Evolutionary conservation across 2,888 invertebrate genomes (phyloP), one percentile per base, ranked within the genome.

Genomic region (Sinohyriopsis cumingii): DNA sequence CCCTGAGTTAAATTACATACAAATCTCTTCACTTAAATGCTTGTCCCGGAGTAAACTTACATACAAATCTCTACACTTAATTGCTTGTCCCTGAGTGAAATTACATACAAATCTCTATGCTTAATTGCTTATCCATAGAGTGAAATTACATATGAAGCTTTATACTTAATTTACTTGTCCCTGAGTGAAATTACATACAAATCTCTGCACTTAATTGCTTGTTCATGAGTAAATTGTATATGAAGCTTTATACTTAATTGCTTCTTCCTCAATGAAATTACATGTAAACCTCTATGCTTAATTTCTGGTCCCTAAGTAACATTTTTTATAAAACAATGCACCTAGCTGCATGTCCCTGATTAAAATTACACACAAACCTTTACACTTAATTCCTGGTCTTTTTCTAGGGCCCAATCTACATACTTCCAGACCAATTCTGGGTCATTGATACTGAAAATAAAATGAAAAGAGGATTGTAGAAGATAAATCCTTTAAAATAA

Each of bases 391-490:
- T 84, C 86, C 77, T 90, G 85, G 81, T 91, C 89, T 73, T 84
- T 88, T 63, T 88, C 86, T 69, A 91, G 75, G 19, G 90, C 87
- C 86, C 90, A 89, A 77, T 91, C 90, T 15, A 89, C 86, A 83
- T 91, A 90, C 69, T 89, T 90, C 90, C 91, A 91, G 20, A 91
- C 82, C 57, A 91, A 73, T n/a, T 89, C 88, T 77, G 87, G 84
- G 77, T 90, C 89, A 79, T 80, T 83, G 67, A 90, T 80, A 75
- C 90, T 89, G 77, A 61, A 83, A 85, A 69, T 15, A 24, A 45
- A 45, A 45, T 45, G 45, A 45, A 7, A 33, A 33, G 7, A 33
- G 33, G 33, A 45, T 45, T 45, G 3, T 45, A 45, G 45, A 45
- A 45, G 45, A 45, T 2, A 45, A 45, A 4, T 45, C 45, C 15